Percentiles rank a stretch among this genome's conserved stretches.
phyloP scores from a whole-genome alignment of 2,113 vertebrate species.

The Megaleporinus macrocephalus region DNA sequence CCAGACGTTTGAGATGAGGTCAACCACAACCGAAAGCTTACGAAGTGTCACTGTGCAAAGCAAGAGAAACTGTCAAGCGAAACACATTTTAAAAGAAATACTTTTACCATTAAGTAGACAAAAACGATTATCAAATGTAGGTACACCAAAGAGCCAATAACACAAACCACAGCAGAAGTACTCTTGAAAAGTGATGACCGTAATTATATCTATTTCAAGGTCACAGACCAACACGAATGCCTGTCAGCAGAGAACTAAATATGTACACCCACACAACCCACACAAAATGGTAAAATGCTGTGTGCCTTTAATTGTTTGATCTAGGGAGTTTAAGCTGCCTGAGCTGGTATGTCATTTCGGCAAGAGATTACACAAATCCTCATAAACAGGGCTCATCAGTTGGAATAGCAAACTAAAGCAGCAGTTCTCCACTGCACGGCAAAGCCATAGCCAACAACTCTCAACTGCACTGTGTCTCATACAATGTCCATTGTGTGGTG shows the following conservation, averaged over 20 bases:
- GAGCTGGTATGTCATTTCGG: neutral
- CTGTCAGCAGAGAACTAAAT: neutral
- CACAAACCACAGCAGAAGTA: neutral
- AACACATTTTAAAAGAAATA: neutral
- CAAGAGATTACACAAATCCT: constrained; percentile 23
- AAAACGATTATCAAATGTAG: neutral
- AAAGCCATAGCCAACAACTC: neutral
- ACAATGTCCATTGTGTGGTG: neutral
- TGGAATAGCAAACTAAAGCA: neutral
- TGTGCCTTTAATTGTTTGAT: neutral
- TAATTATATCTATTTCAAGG: constrained; percentile 14
- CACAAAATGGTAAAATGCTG: constrained; percentile 4
- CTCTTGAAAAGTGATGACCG: constrained; percentile 8
- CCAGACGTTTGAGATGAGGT: neutral
- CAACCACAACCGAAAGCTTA: neutral
- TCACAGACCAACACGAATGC: constrained; percentile 5
- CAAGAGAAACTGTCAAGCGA: neutral
- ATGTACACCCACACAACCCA: no score
- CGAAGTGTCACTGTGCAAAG: neutral
- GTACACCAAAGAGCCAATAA: neutral
- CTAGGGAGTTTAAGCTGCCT: neutral
- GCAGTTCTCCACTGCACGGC: neutral
- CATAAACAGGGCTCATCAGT: neutral
- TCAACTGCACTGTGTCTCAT: neutral
- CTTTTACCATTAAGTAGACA: neutral